Percentiles rank a stretch among this genome's conserved stretches.
phyloP scores from a whole-genome alignment of 2,797 vertebrate genomes.

The Morelia viridis region DNA sequence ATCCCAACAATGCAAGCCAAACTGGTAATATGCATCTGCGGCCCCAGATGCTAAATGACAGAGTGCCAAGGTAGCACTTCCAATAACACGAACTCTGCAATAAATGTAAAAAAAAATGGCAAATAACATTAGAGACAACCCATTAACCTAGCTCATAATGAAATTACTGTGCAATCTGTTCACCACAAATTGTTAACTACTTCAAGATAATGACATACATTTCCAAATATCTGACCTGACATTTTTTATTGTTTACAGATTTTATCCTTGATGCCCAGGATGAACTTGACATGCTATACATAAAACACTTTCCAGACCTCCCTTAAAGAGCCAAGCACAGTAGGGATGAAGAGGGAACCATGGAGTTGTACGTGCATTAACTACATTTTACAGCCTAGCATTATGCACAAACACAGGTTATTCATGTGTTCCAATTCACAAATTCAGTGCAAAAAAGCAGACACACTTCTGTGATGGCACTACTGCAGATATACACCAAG shows the following conservation, averaged over 20 bases:
- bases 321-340: background rate
- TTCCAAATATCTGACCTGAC: background rate
- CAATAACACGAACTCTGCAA: constrained; percentile 82
- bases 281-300: background rate
- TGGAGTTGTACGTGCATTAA: background rate
- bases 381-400: background rate
- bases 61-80: constrained; percentile 82
- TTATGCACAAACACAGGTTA: background rate
- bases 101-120: background rate
- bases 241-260: background rate
- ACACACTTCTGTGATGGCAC: background rate
- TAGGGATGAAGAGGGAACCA: background rate
- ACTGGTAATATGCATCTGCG: constrained; percentile 85
- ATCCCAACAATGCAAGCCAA: constrained; percentile 87
- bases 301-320: background rate
- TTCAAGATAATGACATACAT: background rate
- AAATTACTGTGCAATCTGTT: background rate
- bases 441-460: background rate
- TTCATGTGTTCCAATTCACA: background rate
- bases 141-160: fast-evolving
- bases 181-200: no score
- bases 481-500: background rate
- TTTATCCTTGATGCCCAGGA: background rate
- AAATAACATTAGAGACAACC: background rate
- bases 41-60: constrained; percentile 80